Percentiles rank a stretch among this genome's conserved stretches.
These are phyloP conservation scores for Caerostris darwini DNA, from an alignment of 1,140 invertebrate genomes.

Conservation along the genomic window DNA sequence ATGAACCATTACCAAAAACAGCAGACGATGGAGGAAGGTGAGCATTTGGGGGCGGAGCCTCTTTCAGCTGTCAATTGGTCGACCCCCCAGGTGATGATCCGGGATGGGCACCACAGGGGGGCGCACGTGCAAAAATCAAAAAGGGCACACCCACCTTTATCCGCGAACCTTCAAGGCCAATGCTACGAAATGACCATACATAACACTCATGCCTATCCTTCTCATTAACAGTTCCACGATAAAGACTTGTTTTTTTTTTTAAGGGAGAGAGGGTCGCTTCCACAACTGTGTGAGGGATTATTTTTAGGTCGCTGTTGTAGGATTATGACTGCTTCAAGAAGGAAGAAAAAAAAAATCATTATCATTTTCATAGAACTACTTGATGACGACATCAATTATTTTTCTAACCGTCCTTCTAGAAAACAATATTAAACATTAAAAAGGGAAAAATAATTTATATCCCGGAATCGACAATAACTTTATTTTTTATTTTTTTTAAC, in stretches of 20 bases:
- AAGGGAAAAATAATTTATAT: neutral
- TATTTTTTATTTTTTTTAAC: constrained; percentile 8
- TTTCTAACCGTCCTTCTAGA: neutral
- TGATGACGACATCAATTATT: neutral
- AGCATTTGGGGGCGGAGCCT: constrained; percentile 70
- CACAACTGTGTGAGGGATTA: neutral
- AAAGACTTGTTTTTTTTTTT: constrained; percentile 63
- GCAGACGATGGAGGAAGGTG: constrained; percentile 58
- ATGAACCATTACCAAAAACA: constrained; percentile 71
- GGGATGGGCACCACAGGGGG: constrained; percentile 74
- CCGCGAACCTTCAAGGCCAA: constrained; percentile 62
- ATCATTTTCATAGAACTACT: neutral
- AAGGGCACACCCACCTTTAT: constrained; percentile 75
- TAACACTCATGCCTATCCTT: constrained; percentile 75
- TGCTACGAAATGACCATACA: constrained; percentile 74
- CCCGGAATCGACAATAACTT: neutral
- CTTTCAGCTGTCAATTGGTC: constrained; percentile 74
- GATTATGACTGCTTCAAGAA: neutral
- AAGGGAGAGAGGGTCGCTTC: neutral
- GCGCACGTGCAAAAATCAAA: constrained; percentile 77
- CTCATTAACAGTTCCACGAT: constrained; percentile 77
- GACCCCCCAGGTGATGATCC: constrained; percentile 76
- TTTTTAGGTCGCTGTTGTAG: neutral
- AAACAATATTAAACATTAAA: neutral
- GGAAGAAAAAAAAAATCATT: neutral